Evolutionary conservation across 1,140 invertebrate species (phyloP).

Genomic region (Ptiloglossa arizonensis): DNA sequence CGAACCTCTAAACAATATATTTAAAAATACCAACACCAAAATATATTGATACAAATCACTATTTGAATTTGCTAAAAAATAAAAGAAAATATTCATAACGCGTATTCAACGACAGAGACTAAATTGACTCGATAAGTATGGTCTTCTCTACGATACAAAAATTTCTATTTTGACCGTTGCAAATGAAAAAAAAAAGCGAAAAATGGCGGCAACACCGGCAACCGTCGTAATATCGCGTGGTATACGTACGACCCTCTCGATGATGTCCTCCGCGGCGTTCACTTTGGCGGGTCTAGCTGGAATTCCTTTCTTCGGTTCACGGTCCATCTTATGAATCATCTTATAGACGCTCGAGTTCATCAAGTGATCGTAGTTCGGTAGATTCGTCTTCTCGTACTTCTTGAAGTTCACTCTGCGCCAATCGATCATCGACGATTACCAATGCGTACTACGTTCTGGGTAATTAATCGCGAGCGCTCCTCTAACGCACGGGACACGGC

Average conservation of each 20-base stretch:
- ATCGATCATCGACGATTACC: slow-evolving; percentile 18
- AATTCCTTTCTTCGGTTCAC: slow-evolving; percentile 85
- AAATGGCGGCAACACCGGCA: no score
- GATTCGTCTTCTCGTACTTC: slow-evolving; percentile 86
- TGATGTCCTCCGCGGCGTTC: slow-evolving; percentile 85
- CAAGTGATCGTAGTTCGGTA: slow-evolving; percentile 87
- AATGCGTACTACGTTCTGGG: neutral
- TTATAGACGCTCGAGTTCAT: slow-evolving; percentile 89
- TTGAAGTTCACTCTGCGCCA: slow-evolving; percentile 88
- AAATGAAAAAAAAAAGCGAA: no score
- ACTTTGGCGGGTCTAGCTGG: slow-evolving; percentile 85
- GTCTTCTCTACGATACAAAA: no score
- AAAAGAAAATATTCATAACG: no score
- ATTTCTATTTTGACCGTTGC: no score
- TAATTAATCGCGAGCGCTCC: neutral
- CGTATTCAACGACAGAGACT: no score
- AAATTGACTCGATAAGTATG: no score
- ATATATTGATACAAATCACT: no score
- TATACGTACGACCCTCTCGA: slow-evolving; percentile 76
- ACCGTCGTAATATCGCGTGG: neutral
- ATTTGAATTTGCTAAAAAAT: no score
- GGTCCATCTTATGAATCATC: slow-evolving; percentile 88
- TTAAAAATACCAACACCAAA: no score
- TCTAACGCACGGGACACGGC: neutral
- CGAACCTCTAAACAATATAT: no score